Base-by-base conservation (phyloP, 2,113 vertebrate species). In the Heterotilapia buettikoferi region DNA sequence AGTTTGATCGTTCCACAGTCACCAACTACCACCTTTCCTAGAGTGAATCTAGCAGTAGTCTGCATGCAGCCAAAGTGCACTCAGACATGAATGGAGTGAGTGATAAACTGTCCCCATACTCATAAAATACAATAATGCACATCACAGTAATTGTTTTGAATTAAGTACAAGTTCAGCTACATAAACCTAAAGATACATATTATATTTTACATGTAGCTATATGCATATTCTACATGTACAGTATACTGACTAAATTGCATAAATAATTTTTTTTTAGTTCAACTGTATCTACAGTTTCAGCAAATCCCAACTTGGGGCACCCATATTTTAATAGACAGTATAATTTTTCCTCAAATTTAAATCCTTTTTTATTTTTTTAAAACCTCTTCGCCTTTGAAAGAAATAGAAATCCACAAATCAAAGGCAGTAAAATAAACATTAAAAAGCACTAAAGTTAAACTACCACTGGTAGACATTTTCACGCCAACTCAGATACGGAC, bases 381-480 rank as follows among this genome's bases (percentile, higher is more conserved):
- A 90, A 43, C 6, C 56, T 10, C 16, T 4, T 26, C 13, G 3
- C 59, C 54, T 80, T 68, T 43, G 63, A 31, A 71, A 68, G 19
- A 29, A 82, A 59, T 13, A 40, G 1, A 80, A 79, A 89, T 83
- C 38, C 84, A 87, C 18, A 43, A 86, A 78, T 78, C 53, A 36
- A 54, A 86, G 47, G 83, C 82, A 79, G 36, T 50, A 29, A 76
- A 80, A 83, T 89, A 26, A 85, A 90, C 90, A 87, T 89, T 92
- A 84, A 3, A 92, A 76, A 63, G 16, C 78, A 88, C 71, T 47
- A 16, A 13, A 86, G 89, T 80, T 85, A 57, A 89, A 92, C 84
- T 88, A 73, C 86, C 80, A 79, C 43, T 38, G 9, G 53, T 12
- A 45, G 84, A 93, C 29, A 73, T 50, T 80, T 85, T 86, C 31